Conservation (phyloP, 2,113 vertebrate species). For the Pluvianellus socialis region DNA sequence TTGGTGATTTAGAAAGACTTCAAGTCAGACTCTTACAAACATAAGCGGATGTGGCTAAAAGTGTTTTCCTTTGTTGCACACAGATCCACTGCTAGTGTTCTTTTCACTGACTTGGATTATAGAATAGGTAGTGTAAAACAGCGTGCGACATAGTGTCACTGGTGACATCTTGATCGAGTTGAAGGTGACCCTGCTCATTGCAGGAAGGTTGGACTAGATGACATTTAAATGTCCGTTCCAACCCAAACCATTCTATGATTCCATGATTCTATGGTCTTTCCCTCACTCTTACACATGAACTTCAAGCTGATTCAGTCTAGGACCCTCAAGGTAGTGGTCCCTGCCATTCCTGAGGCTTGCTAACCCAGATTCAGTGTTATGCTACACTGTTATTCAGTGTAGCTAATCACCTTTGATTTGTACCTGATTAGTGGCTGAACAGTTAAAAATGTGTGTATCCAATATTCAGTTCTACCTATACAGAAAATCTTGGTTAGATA, state of each 20-base stretch:
- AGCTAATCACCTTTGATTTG: neutral
- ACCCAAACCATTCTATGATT: neutral
- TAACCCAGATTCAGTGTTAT: neutral
- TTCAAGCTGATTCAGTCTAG: neutral
- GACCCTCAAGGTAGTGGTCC: neutral
- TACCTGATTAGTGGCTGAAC: neutral
- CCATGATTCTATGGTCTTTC: neutral
- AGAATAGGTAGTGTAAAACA: neutral
- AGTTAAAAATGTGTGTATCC: neutral
- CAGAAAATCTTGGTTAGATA: neutral
- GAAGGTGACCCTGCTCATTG: neutral
- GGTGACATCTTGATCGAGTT: neutral
- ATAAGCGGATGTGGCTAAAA: rapidly evolving
- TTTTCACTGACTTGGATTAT: neutral
- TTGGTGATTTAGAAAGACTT: neutral
- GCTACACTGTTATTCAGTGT: too few relatives aligned
- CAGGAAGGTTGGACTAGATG: neutral
- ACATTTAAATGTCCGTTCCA: neutral
- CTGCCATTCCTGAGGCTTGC: neutral
- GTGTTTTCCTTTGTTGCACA: neutral
- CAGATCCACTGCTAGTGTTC: rapidly evolving
- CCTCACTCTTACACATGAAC: rapidly evolving
- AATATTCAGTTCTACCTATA: neutral
- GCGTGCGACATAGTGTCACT: rapidly evolving
- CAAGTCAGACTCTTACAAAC: neutral